Base-by-base conservation (phyloP, 2,113 vertebrate genomes). In the Aspiorhynchus laticeps region DNA sequence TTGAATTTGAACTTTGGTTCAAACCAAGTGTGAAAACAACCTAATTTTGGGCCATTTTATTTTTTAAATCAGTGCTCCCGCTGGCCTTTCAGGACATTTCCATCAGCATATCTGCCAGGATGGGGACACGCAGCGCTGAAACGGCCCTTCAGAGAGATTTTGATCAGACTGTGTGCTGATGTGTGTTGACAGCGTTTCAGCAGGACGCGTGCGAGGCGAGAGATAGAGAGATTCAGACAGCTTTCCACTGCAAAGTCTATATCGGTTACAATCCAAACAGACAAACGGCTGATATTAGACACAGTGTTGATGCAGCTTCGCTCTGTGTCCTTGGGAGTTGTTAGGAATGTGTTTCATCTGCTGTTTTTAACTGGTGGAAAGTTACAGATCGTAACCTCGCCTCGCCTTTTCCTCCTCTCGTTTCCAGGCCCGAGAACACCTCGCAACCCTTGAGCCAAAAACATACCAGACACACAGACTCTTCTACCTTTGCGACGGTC, bases 401-500 rank as follows among this genome's bases (percentile, higher is more conserved):
- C 53, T 41, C 33, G n/a, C 56, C 84, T 28, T 48, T 77, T 65
- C 69, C 48, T 71, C 41, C 43, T 5, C 59, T 51, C 65, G 21
- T 17, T n/a, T 51, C 19, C 24, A 56, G 17, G 59, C 19, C 14
- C 12, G n/a, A 26, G 74, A 46, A 82, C 31, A 65, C 26, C 28
- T 21, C 8, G 12, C 41, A 36, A 33, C 36, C 36, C 73, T 46
- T n/a, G 21, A 48, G 38, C 73, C 93, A 94, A 33, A 61, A 5
- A 33, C n/a, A 71, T 15, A 12, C 87, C 95, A 79, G 56, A 78
- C 1, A 71, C 67, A 61, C 84, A 75, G n/a, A 28, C 11, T 61
- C 48, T 33, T 94, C 93, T 88, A 97, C 96, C 95, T 95, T 97
- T 15, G 93, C 94, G 87, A 97, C 86, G 56, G 88, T 77, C 36